Evolutionary conservation across 2,113 vertebrate genomes (phyloP), one percentile per base, ranked within the genome.

Genomic region (Thalassarche chlororhynchos): DNA sequence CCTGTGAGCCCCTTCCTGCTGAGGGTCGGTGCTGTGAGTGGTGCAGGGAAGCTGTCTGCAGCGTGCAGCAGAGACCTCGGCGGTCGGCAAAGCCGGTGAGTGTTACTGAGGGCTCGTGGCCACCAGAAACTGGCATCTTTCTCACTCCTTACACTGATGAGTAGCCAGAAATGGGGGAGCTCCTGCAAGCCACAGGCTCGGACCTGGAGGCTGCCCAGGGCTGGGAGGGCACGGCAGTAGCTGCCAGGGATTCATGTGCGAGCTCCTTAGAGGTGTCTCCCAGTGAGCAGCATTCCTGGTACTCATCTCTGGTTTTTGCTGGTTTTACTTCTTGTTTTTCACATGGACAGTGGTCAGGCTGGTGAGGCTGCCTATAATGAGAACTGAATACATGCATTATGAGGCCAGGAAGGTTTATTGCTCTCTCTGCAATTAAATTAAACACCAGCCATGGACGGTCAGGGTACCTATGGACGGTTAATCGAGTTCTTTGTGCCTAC

Each of bases 81-180:
- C 10, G 7, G 16, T 29, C 1, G 2, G n/a, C 58, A 36, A 9
- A n/a, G 40, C 14, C 2, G 5, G 23, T 19, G n/a, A 55, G 64
- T 6, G 13, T 23, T 7, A 17, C 58, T 4, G 25, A 6, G 25
- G 28, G 62, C 47, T 69, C 10, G 31, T 10, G 34, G 25, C 47
- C 42, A 42, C 51, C 58, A 16, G 14, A 26, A 16, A 31, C 21
- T 2, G 16, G 42, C 51, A 20, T 8, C 65, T 65, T 42, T 29
- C 31, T 70, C 49, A 2, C 31, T 25, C 44, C 12, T 23, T 21
- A 11, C 28, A 3, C 36, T 2, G 1, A 14, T 0, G 28, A 49
- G 57, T 18, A 10, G 26, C 49, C 49, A 14, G 71, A 10, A 36
- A 19, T 0, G 4, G 58, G 58, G 51, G 36, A 36, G 40, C 40